Evolutionary conservation across 64 coral and sea anemone species (phyloP), one percentile per base, ranked within the genome.

Genomic region (Actinia tenebrosa): DNA sequence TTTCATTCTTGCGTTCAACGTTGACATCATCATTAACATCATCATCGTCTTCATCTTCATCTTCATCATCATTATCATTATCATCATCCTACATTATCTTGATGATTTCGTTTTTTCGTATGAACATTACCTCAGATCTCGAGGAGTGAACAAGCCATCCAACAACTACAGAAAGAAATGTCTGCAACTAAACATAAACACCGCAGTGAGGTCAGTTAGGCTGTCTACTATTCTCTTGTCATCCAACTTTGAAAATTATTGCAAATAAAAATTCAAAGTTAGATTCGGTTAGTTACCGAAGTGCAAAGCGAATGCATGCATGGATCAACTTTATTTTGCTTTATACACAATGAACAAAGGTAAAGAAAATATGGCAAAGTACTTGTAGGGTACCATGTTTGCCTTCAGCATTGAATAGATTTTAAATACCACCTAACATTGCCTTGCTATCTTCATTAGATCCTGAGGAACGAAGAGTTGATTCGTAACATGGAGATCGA

Each of bases 91-190:
- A 4, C 15, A 61, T 61, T 15, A 61, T 18, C 60, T 19, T 18
- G 16, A 16, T 18, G 15, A 18, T 66, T n/a, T 0, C 4, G 20
- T 64, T 71, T 43, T 42, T 75, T 30, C 9, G 2, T 11, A 14
- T 72, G 0, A 14, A 25, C 26, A 8, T 26, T 37, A 30, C 11
- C n/a, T 58, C 82, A 96, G 94, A 89, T 96, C 19, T 92, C 85
- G 11, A 79, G 94, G 53, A 93, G 94, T 90, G 94, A 96, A 37
- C 94, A 96, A 86, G 80, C 92, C 11, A 93, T 83, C 46, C 94
- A 96, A 30, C 94, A 96, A 44, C 89, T 93, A 53, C 91, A 96
- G 71, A 96, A 96, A 60, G 94, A 96, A 30, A 44, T 96, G 59
- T 16, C 94, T 30, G 87, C 82, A 37, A 1, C 86, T 14, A 96